Base-by-base conservation (phyloP, 2,797 vertebrate genomes). In the Forpus xanthops region DNA sequence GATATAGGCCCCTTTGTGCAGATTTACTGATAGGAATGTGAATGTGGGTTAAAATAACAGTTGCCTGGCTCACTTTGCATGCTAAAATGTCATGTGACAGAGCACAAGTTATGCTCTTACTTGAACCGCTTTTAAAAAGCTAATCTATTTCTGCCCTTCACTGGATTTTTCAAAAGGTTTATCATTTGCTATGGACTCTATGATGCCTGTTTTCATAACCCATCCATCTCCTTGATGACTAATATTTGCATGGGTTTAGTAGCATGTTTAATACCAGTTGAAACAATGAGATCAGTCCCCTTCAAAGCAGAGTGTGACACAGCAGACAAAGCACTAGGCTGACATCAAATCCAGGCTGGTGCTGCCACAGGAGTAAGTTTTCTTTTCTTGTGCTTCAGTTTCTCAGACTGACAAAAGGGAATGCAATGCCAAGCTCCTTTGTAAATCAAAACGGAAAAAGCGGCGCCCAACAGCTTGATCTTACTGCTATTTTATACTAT, bases 11-110 rank as follows among this genome's bases (percentile, higher is more conserved):
- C 60, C 71, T 93, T 85, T 25, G 31, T 67, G 67, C 64, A 93
- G 85, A 89, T 91, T 76, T 94, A 17, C 39, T 52, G 84, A 87
- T 42, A 76, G 71, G 55, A 94, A 79, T 67, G 55, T 91, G 67
- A 76, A 76, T 61, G 80, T 73, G 53, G 76, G 79, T 95, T 95
- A 91, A 90, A 93, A 82, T 33, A 94, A 93, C 55, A 55, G 28
- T 18, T 90, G 50, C 33, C 88, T 82, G 80, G 25, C 64, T 93
- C 80, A 45, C 28, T 75, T 52, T 55, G 67, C 31, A 65, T 2
- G 6, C 28, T 71, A 55, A 83, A 60, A 83, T 42, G 41, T 31
- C 20, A 6, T 25, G 56, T 74, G 55, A 71, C 70, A 73, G 28
- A 85, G 55, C 58, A 81, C 31, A 91, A 60, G 39, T 39, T 66